A percentile compares a stretch with the other conserved stretches of the same genome.
Evolutionary conservation across 2,113 vertebrate genomes (phyloP).

Genomic region (Cyphomyrus plagiostoma): DNA sequence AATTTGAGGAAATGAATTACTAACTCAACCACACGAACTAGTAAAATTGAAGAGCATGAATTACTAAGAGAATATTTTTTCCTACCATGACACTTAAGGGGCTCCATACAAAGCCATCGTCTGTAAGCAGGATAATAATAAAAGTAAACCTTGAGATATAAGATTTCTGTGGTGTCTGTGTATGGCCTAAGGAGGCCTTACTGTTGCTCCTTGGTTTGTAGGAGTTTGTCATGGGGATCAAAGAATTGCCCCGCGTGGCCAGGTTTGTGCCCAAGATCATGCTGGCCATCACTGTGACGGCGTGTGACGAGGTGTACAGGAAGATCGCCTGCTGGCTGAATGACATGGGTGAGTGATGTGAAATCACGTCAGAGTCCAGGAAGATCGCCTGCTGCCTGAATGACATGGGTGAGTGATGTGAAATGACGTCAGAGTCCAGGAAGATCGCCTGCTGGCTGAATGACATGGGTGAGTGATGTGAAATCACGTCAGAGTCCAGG

Average conservation of each 20-base stretch:
- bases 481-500: neutral
- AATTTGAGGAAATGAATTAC: neutral
- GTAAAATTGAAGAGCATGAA: neutral
- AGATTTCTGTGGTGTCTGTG: neutral
- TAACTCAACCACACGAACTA: neutral
- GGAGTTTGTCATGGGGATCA: constrained; percentile 88
- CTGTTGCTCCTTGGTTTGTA: constrained; percentile 39
- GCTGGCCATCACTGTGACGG: constrained; percentile 84
- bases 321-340: constrained; percentile 95
- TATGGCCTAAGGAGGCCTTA: neutral
- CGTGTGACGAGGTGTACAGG: constrained; percentile 89
- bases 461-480: constrained; percentile 76
- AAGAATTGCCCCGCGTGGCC: constrained; percentile 79
- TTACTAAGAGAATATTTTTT: neutral
- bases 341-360: constrained; percentile 76
- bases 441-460: constrained; percentile 90
- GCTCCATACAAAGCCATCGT: neutral
- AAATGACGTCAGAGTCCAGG: constrained; percentile 46
- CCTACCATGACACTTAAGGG: neutral
- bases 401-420: constrained; percentile 76
- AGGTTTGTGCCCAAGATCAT: constrained; percentile 89
- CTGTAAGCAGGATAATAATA: neutral
- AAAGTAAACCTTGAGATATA: neutral
- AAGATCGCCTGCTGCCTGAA: constrained; percentile 27
- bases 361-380: neutral